phyloP scores from a whole-genome alignment of 2,888 invertebrate species.

The Cephonodes hylas region DNA sequence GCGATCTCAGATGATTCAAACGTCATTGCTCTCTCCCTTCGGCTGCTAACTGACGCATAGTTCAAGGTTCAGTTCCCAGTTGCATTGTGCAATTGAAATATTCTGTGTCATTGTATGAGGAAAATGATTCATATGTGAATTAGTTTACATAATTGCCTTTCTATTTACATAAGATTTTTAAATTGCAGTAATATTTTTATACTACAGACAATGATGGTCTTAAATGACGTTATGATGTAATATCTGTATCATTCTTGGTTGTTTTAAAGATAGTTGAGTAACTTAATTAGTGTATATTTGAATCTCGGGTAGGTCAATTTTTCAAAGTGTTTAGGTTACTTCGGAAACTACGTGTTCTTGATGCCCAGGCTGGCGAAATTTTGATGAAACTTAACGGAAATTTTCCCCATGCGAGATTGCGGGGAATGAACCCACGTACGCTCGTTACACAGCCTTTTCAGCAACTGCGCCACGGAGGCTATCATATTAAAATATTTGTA shows the following conservation, averaged over 20 bases:
- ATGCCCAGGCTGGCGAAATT: too few species aligned
- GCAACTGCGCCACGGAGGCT: too few species aligned
- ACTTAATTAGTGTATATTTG: too few species aligned
- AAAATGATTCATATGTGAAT: not conserved
- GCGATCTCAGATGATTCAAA: not conserved
- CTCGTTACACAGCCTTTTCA: too few species aligned
- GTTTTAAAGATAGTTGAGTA: too few species aligned
- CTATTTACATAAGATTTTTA: not conserved
- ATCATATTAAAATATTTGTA: too few species aligned
- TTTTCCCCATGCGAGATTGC: too few species aligned
- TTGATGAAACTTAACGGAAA: too few species aligned
- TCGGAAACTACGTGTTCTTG: too few species aligned
- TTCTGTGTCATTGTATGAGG: not conserved
- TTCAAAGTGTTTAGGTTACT: too few species aligned
- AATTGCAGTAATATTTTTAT: not conserved
- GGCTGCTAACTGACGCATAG: slow-evolving; percentile 9
- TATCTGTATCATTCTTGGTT: not conserved
- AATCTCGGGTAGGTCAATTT: too few species aligned
- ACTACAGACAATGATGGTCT: not conserved
- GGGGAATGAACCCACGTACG: too few species aligned
- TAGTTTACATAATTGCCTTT: slow-evolving; percentile 1
- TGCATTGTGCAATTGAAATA: slow-evolving; percentile 1
- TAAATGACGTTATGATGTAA: not conserved
- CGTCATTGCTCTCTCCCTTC: not conserved
- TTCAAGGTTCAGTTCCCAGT: slow-evolving; percentile 13